A percentile compares a stretch with the other conserved stretches of the same genome.
Evolutionary conservation across 2,797 vertebrate genomes (phyloP).

Genomic region (Oophaga sylvatica): DNA sequence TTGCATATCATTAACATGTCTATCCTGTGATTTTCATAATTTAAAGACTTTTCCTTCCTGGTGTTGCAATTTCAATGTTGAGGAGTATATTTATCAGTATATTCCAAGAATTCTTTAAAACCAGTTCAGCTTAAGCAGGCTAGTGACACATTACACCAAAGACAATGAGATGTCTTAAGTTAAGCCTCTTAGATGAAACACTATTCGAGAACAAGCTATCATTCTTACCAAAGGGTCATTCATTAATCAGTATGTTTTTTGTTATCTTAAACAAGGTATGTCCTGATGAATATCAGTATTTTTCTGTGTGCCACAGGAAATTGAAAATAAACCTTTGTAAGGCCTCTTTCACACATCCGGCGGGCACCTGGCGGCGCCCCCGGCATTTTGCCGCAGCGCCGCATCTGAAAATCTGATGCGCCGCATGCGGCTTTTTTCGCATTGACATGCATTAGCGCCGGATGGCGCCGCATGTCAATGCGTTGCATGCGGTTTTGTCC

Average conservation of each 20-base stretch:
- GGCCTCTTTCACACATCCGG: too few species aligned
- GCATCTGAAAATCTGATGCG: too few species aligned
- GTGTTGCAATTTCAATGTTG: too few species aligned
- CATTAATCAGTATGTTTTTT: not conserved
- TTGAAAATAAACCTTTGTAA: not conserved
- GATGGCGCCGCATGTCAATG: too few species aligned
- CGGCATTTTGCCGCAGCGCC: too few species aligned
- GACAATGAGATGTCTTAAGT: constrained; percentile 31
- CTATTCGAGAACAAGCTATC: constrained; percentile 11
- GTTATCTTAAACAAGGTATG: not conserved
- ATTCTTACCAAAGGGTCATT: constrained; percentile 6
- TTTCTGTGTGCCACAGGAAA: not conserved
- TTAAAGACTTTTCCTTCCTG: too few species aligned
- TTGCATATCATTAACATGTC: too few species aligned
- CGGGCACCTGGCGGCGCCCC: too few species aligned
- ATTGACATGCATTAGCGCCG: too few species aligned
- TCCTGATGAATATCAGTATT: not conserved
- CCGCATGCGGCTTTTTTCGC: too few species aligned
- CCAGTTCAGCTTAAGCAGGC: constrained; percentile 7
- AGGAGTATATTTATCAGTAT: constrained; percentile 1
- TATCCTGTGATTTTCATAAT: too few species aligned
- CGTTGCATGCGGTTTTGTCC: too few species aligned
- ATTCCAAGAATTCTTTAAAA: constrained; percentile 19
- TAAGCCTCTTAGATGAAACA: constrained; percentile 7
- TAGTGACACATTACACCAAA: constrained; percentile 15